Conservation (phyloP, 2,888 invertebrate species). For the Pheosia gnoma region DNA sequence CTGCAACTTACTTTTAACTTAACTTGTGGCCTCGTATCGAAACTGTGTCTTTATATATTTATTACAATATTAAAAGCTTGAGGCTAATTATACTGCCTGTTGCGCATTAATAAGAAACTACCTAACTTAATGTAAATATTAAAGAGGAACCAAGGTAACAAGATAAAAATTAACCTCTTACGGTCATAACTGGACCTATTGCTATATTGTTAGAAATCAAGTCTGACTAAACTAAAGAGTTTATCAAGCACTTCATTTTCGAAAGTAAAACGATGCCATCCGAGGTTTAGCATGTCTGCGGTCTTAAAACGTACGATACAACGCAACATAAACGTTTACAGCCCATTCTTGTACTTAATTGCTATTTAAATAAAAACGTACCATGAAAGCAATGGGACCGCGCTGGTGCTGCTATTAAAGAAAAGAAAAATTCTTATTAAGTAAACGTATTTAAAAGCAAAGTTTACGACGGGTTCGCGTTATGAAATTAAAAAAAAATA, state of each 20-base stretch:
- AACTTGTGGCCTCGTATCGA: background rate
- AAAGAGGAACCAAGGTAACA: background rate
- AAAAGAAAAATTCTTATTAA: conserved; percentile 55
- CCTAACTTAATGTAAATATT: conserved; percentile 1
- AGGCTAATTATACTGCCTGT: conserved; percentile 7
- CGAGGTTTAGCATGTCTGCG: conserved; percentile 54
- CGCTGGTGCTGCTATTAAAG: conserved; percentile 55
- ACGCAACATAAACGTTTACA: conserved; percentile 75
- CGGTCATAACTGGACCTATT: conserved; percentile 9
- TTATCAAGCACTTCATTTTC: conserved; percentile 47
- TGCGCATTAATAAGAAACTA: conserved; percentile 6
- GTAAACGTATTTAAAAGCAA: conserved; percentile 56
- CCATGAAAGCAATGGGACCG: conserved; percentile 71
- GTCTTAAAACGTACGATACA: conserved; percentile 69
- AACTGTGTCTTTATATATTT: background rate
- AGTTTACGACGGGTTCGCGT: conserved; percentile 49
- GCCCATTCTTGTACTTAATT: conserved; percentile 81
- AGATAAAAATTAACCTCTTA: background rate
- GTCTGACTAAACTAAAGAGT: conserved; percentile 23
- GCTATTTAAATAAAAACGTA: conserved; percentile 81
- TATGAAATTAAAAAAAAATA: conserved; percentile 45
- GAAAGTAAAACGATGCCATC: conserved; percentile 66
- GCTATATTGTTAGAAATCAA: conserved; percentile 1
- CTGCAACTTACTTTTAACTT: background rate
- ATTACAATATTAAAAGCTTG: conserved; percentile 9